Evolutionary conservation across 2,113 vertebrate genomes (phyloP), one percentile per base, ranked within the genome.

Genomic region (Callipepla squamata): DNA sequence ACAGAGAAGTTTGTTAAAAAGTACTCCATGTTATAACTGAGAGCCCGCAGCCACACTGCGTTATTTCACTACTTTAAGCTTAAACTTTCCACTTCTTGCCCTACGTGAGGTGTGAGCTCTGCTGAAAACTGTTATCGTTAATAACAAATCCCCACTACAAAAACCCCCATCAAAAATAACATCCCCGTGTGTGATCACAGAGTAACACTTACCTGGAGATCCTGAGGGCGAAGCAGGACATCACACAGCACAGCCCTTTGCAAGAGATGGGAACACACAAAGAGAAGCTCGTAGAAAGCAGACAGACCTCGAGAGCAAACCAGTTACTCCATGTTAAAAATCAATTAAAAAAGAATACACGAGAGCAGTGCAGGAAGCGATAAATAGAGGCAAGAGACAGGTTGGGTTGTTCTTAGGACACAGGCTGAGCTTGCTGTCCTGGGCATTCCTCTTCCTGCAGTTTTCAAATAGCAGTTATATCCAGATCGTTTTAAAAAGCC

Each of bases 231-330:
- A 66, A 42, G 76, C 59, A 77, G 72, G 74, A 40, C 11, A 36
- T 12, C 17, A 21, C 51, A 8, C 22, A 38, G 44, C 2, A 4
- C 55, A 32, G 61, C 76, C 7, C 61, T 38, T 36, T 36, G 21
- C 2, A 18, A 57, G 30, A 1, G 8, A 44, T 48, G 28, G 51
- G 51, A 30, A 53, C 3, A 4, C 0, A 3, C 26, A 7, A 0
- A 50, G 23, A 50, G 67, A 63, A 74, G 42, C 47, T 22, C 5
- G 36, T 5, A 18, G 72, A 79, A 77, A 12, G 67, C 38, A 91
- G 74, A 57, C 5, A 22, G 5, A 34, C 42, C 65, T 83, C 63
- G 14, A 74, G 34, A 16, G 34, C 42, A 36, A 91, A 22, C 3
- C 21, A 13, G 32, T 67, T 28, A 45, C 36, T 48, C 45, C 7